Conservation (phyloP, 2,797 vertebrate species). For the Dryobates pubescens region DNA sequence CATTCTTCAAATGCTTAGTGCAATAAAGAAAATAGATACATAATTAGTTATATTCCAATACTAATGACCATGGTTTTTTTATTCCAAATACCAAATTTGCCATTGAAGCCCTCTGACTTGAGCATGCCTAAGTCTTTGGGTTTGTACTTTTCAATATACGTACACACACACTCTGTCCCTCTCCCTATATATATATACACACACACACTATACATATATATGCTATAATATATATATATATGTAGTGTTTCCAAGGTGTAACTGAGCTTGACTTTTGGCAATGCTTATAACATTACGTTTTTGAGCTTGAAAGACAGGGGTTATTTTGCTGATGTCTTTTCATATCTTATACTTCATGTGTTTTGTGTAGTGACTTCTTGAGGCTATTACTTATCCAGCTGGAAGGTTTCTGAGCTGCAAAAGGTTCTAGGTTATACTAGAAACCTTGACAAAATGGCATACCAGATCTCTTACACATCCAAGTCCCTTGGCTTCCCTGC, state of each 20-base stretch:
- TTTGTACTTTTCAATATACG: too few relatives aligned
- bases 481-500: not conserved
- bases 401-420: slow-evolving; percentile 52
- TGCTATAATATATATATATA: too few relatives aligned
- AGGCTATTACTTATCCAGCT: slow-evolving; percentile 53
- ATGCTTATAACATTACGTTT: slow-evolving; percentile 4
- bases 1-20: not conserved
- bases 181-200: too few relatives aligned
- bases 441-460: slow-evolving; percentile 49
- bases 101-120: not conserved
- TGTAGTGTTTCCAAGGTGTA: not conserved
- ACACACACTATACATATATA: too few relatives aligned
- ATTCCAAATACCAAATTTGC: not conserved
- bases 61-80: not conserved
- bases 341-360: not conserved
- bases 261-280: slow-evolving; percentile 24
- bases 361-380: slow-evolving; percentile 22
- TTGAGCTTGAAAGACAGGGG: slow-evolving; percentile 34
- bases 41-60: not conserved
- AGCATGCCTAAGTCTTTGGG: not conserved
- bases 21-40: not conserved
- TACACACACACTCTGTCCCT: too few relatives aligned
- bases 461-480: slow-evolving; percentile 20
- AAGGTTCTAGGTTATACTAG: slow-evolving; percentile 42
- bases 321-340: slow-evolving; percentile 59